Evolutionary conservation across 2,888 invertebrate species (phyloP).

Genomic region (Trachelus iudaicus): DNA sequence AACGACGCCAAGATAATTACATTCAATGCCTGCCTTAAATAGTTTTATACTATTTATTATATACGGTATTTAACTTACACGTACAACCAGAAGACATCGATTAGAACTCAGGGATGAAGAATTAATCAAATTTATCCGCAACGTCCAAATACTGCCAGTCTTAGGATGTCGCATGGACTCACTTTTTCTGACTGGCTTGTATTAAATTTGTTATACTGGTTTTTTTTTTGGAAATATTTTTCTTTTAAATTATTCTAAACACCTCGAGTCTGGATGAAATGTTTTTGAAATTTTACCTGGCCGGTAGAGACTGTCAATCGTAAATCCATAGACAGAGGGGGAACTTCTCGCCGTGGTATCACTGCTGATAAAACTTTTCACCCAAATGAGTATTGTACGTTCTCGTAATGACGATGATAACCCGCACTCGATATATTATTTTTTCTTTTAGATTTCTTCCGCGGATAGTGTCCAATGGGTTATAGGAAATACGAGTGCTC

Average conservation of each 20-base stretch:
- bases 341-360: conserved; percentile 20
- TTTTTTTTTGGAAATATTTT: background rate
- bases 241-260: background rate
- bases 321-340: conserved; percentile 19
- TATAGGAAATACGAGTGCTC: too few relatives aligned
- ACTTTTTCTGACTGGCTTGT: background rate
- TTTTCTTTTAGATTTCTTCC: too few relatives aligned
- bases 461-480: too few relatives aligned
- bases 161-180: background rate
- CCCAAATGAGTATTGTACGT: background rate
- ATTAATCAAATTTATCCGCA: background rate
- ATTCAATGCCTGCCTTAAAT: background rate
- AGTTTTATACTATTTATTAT: too few relatives aligned
- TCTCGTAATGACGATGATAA: background rate
- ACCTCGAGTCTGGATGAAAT: background rate
- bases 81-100: too few relatives aligned
- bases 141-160: background rate
- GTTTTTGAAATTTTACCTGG: conserved; percentile 12
- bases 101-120: too few relatives aligned
- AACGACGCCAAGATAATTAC: background rate
- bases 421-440: too few relatives aligned
- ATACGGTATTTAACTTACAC: background rate
- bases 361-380: background rate
- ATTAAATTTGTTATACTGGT: background rate
- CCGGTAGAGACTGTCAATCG: conserved; percentile 22